A percentile compares a stretch with the other conserved stretches of the same genome.
Conservation (phyloP, 2,797 vertebrate species). For the Nothura maculosa region DNA sequence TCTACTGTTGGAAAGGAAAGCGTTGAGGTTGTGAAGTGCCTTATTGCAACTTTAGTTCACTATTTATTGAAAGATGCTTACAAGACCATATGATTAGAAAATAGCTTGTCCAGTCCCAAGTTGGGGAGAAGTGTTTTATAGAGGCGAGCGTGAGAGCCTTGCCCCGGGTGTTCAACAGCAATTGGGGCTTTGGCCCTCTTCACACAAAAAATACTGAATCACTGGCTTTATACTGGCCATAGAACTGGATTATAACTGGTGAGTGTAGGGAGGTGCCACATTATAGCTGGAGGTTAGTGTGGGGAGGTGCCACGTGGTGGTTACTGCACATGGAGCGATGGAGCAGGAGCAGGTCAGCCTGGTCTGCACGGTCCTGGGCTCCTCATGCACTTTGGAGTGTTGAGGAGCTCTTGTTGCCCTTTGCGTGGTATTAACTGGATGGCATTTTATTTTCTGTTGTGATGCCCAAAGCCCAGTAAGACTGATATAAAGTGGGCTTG, state of each 20-base stretch:
- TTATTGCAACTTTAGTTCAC: not conserved
- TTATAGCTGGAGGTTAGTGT: not conserved
- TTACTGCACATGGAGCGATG: not conserved
- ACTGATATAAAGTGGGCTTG: rapidly evolving
- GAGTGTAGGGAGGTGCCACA: not conserved
- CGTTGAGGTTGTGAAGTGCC: not conserved
- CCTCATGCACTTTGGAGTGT: not conserved
- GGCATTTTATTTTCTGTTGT: rapidly evolving
- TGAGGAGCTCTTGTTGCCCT: not conserved
- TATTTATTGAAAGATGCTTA: not conserved
- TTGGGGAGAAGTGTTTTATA: not conserved
- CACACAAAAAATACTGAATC: not conserved
- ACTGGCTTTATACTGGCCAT: no score
- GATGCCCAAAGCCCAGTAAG: rapidly evolving
- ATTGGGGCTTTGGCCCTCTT: rapidly evolving
- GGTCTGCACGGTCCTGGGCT: not conserved
- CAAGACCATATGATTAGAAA: not conserved
- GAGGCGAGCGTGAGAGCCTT: not conserved
- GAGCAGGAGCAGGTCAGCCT: not conserved
- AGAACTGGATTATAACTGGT: not conserved
- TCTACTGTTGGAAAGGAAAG: not conserved
- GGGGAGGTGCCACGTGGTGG: not conserved
- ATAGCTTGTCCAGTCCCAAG: not conserved
- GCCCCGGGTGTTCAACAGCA: not conserved
- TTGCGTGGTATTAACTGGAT: not conserved